Evolutionary conservation across 2,888 invertebrate species (phyloP), one percentile per base, ranked within the genome.

Genomic region (Trissoscelio sp.): DNA sequence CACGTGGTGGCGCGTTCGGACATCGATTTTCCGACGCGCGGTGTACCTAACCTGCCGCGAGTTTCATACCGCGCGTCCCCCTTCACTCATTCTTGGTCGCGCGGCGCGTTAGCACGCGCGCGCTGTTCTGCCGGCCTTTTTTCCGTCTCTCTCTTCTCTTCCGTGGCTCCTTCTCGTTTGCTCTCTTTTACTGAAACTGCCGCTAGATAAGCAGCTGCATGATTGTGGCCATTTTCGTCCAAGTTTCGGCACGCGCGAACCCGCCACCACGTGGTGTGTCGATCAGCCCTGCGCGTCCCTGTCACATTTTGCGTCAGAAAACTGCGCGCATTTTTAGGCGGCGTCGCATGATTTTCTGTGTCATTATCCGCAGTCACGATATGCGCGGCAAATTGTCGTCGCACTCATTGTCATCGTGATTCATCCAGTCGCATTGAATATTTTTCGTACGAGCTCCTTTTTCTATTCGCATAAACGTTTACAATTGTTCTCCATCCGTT

Each of bases 1-100:
- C 87, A 87, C 87, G 88, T 87, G 88, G 87, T 86, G 83, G 84
- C 82, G 85, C 86, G 86, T 86, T 87, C 85, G 85, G 86, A 85
- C 85, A 88, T 88, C 87, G 89, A 88, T 88, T 89, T 89, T 88
- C 87, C 85, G 83, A 85, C 74, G 64, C 86, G 85, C 84, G 82
- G 80, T 84, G 79, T 82, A 78, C 84, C 83, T 77, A 79, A 80
- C 78, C 83, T 84, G 81, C 79, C 83, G n/a, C n/a, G 81, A 84
- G 84, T 79, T 85, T 79, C 78, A 62, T 55, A 57, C 62, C 67
- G 73, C 79, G 72, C 74, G 70, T 80, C 66, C 83, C 78, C 83
- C 81, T 78, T 55, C 77, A 44, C 74, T 80, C 81, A 64, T 67
- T 81, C 74, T 77, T 62, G 62, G 73, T 64, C 66, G 82, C 70